Conservation (phyloP, 2,113 vertebrate genomes). For the Oostethus manadensis region DNA sequence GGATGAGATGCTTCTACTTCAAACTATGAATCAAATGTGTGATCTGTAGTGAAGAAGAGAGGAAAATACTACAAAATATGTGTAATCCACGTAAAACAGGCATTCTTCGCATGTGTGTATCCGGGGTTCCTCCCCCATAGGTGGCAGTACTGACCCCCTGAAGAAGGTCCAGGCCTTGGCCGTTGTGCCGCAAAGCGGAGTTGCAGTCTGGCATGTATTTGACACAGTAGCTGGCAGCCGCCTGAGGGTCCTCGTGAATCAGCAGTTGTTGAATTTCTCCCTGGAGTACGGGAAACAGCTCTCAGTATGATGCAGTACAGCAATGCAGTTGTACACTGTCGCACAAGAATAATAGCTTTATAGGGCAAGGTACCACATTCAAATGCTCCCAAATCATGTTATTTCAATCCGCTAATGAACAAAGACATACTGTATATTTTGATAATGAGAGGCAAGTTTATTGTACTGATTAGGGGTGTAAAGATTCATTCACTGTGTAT, state of each 20-base stretch:
- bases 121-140: slow-evolving; percentile 13
- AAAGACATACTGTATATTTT: no score
- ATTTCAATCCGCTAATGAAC: no score
- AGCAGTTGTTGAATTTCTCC: slow-evolving; percentile 87
- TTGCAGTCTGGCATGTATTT: slow-evolving; percentile 80
- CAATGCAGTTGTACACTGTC: not conserved
- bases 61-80: not conserved
- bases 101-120: not conserved
- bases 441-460: no score
- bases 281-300: slow-evolving; percentile 52
- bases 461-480: no score
- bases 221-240: slow-evolving; percentile 78
- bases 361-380: no score
- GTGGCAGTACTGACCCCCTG: slow-evolving; percentile 60
- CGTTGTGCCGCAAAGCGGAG: slow-evolving; percentile 59
- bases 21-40: not conserved
- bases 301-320: not conserved
- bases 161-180: slow-evolving; percentile 36
- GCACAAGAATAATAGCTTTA: no score
- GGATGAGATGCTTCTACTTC: slow-evolving; percentile 15
- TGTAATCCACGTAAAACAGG: not conserved
- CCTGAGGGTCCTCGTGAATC: slow-evolving; percentile 72
- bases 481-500: no score
- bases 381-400: no score
- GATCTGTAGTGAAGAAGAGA: not conserved